phyloP scores from a whole-genome alignment of 2,797 vertebrate genomes.

The Psittacula echo region DNA sequence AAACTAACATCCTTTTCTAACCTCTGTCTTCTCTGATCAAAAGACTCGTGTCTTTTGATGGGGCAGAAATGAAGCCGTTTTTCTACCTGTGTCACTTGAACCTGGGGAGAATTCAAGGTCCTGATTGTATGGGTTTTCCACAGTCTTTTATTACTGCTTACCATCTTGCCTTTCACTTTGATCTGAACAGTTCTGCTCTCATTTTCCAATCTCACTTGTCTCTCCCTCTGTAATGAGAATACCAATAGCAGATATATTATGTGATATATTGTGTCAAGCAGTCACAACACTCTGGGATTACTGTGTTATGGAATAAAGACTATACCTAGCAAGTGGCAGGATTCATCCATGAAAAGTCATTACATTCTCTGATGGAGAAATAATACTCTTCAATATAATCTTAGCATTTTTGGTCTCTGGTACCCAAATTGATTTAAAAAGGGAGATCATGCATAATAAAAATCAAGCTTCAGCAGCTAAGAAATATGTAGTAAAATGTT shows the following conservation, averaged over 20 bases:
- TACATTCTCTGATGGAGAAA: background rate
- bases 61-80: background rate
- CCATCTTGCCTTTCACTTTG: conserved; percentile 27
- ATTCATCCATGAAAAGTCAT: background rate
- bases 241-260: conserved; percentile 12
- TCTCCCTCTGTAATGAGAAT: conserved; percentile 27
- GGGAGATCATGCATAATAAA: background rate
- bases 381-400: background rate
- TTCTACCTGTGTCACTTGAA: background rate
- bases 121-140: conserved; percentile 20
- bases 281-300: background rate
- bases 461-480: background rate
- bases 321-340: background rate
- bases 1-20: background rate
- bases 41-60: background rate
- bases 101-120: background rate
- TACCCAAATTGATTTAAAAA: background rate
- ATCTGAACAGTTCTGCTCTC: conserved; percentile 30
- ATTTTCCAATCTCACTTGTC: conserved; percentile 38
- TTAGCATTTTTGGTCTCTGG: background rate
- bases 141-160: background rate
- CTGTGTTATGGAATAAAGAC: background rate
- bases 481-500: background rate
- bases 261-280: background rate
- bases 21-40: background rate